Percentiles rank a stretch among this genome's conserved stretches.
Conservation (phyloP, 23 tunicate genomes). For the Diplosoma virens region DNA sequence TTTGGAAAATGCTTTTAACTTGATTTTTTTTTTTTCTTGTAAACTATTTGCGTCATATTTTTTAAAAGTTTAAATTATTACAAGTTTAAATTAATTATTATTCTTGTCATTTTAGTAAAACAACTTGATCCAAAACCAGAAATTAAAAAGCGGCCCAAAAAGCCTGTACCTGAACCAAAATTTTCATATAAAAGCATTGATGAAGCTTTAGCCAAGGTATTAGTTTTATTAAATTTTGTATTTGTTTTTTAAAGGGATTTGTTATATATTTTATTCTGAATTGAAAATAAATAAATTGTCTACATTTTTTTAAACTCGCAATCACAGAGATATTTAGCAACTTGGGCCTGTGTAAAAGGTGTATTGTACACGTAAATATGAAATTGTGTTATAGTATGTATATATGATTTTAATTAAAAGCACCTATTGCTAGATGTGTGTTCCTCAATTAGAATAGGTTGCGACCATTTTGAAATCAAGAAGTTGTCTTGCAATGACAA, state of each 20-base stretch:
- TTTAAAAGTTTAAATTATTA: not conserved
- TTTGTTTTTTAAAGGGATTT: not conserved
- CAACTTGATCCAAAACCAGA: not conserved
- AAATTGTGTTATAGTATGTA: no score
- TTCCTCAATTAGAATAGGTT: no score
- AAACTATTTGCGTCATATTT: not conserved
- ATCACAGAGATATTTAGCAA: no score
- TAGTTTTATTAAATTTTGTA: not conserved
- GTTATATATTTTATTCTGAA: no score
- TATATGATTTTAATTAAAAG: no score
- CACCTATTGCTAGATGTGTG: no score
- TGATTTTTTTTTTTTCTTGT: not conserved
- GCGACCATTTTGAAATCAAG: no score
- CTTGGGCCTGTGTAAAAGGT: no score
- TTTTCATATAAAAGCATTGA: not conserved
- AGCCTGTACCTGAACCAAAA: not conserved
- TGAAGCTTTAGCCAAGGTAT: slow-evolving; percentile 3
- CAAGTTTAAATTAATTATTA: not conserved
- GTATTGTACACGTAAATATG: no score
- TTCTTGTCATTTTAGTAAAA: not conserved
- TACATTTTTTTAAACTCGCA: no score
- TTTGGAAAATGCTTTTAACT: not conserved
- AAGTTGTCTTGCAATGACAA: no score
- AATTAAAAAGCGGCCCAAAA: not conserved
- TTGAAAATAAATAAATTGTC: no score